phyloP scores from a whole-genome alignment of 2,888 invertebrate genomes.

The Drosophila mimica region DNA sequence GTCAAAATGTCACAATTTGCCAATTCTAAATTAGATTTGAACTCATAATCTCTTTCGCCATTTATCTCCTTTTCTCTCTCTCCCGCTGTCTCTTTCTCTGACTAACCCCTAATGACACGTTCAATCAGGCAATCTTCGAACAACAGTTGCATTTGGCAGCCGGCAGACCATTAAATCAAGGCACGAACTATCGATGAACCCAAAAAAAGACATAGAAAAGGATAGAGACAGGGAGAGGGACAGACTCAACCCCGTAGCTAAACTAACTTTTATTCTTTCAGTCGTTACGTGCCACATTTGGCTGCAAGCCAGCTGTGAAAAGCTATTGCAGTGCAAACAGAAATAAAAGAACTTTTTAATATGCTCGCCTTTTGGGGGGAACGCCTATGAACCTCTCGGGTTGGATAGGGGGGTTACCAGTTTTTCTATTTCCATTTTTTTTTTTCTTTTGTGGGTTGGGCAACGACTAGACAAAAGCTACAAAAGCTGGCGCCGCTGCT shows the following conservation, averaged over 20 bases:
- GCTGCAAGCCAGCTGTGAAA: slow-evolving; percentile 62
- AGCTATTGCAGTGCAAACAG: slow-evolving; percentile 42
- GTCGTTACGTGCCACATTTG: slow-evolving; percentile 60
- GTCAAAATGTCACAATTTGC: not conserved
- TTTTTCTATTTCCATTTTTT: not conserved
- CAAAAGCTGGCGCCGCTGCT: slow-evolving; percentile 61
- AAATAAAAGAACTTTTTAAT: slow-evolving; percentile 72
- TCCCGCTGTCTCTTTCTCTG: not conserved
- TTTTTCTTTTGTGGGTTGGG: slow-evolving; percentile 10
- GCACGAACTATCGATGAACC: slow-evolving; percentile 78
- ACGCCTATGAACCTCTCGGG: not conserved
- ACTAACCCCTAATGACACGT: slow-evolving; percentile 22
- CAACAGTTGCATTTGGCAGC: slow-evolving; percentile 70
- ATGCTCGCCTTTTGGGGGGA: slow-evolving; percentile 36
- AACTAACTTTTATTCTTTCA: slow-evolving; percentile 2
- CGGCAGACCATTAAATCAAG: slow-evolving; percentile 76
- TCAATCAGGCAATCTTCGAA: slow-evolving; percentile 29
- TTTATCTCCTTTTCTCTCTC: not conserved
- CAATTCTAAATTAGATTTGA: not conserved
- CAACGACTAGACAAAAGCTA: slow-evolving; percentile 65
- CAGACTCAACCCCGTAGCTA: not conserved
- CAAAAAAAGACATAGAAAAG: slow-evolving; percentile 9
- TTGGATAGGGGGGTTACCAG: not conserved
- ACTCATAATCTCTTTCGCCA: not conserved
- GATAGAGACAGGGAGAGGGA: not conserved